Percentiles rank a stretch among this genome's conserved stretches.
phyloP scores from a whole-genome alignment of 2,888 invertebrate genomes.

The Boloria selene region DNA sequence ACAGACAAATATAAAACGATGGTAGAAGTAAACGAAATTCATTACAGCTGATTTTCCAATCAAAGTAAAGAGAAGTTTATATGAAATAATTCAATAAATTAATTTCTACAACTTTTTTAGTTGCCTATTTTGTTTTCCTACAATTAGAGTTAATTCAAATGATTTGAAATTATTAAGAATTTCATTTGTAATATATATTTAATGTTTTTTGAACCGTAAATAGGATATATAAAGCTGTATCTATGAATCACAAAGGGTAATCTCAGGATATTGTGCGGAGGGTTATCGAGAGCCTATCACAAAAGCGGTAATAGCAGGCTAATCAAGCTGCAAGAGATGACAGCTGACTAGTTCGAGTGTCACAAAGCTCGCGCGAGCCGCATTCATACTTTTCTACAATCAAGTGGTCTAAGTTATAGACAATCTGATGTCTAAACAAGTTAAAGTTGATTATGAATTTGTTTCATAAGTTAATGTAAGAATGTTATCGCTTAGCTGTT shows the following conservation, averaged over 20 bases:
- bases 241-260: constrained; percentile 21
- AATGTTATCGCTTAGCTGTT: no score
- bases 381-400: constrained; percentile 32
- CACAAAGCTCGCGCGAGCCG: constrained; percentile 31
- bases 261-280: constrained; percentile 17
- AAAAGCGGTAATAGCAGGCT: constrained; percentile 30
- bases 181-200: no score
- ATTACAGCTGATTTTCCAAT: no score
- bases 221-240: background rate
- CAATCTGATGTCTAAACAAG: background rate
- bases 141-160: no score
- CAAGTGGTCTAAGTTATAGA: constrained; percentile 3
- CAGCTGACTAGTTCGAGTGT: constrained; percentile 32
- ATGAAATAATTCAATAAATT: no score
- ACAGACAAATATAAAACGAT: no score
- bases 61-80: no score
- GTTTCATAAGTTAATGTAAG: no score
- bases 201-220: background rate
- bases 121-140: no score
- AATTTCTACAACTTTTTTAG: no score
- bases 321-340: constrained; percentile 35
- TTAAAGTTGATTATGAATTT: background rate
- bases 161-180: no score
- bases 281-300: constrained; percentile 26
- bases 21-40: no score